These are phyloP conservation scores for Hippopotamyrus pictus DNA, from an alignment of 2,797 vertebrate genomes.

Conservation along the genomic window DNA sequence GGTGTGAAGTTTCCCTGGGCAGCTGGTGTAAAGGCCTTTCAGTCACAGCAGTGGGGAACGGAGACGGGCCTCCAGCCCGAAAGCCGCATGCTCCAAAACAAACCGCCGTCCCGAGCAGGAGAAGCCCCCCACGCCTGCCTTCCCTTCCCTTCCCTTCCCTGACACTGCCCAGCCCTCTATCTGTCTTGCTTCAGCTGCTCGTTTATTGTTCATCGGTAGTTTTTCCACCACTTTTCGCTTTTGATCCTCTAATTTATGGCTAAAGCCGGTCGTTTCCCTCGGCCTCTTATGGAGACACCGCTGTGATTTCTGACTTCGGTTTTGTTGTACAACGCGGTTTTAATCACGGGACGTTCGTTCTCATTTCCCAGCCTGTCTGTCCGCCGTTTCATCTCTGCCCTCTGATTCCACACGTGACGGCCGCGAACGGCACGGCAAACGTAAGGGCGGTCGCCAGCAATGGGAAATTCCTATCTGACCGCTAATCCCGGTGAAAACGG, in stretches of 20 bases:
- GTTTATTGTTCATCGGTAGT: background rate
- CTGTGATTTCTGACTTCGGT: background rate
- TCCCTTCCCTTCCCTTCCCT: background rate
- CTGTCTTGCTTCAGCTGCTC: background rate
- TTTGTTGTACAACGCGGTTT: background rate
- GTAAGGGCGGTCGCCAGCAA: background rate
- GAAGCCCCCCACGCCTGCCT: background rate
- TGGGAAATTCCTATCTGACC: background rate
- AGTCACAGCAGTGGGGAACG: background rate
- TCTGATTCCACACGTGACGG: background rate
- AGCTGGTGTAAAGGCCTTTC: constrained; percentile 16
- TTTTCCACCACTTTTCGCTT: background rate
- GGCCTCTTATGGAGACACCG: background rate
- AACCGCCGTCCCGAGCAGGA: background rate
- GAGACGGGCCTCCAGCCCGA: background rate
- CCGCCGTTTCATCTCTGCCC: background rate
- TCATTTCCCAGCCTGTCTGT: constrained; percentile 11
- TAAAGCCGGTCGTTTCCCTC: background rate
- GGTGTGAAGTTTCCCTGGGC: background rate
- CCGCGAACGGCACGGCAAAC: background rate
- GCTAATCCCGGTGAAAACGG: background rate
- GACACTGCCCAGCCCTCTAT: background rate
- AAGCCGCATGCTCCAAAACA: constrained; percentile 15
- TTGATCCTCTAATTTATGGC: constrained; percentile 13
- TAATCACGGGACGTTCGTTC: background rate